Evolutionary conservation across 1,140 invertebrate species (phyloP).

Genomic region (Odontomachus brunneus): DNA sequence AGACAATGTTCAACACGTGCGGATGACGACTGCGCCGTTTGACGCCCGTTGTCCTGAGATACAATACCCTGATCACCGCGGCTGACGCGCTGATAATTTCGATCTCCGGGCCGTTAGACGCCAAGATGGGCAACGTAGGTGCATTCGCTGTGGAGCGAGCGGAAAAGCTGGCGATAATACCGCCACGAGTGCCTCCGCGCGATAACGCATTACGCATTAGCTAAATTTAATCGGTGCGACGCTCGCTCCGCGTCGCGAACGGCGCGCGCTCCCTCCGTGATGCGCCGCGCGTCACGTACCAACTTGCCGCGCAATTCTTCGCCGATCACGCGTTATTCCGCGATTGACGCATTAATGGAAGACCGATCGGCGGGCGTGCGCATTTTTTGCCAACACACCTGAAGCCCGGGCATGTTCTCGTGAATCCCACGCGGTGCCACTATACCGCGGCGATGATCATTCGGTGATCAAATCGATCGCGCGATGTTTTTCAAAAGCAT

Average conservation of each 20-base stretch:
- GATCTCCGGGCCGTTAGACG: not conserved
- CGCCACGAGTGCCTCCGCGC: not conserved
- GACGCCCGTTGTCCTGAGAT: not conserved
- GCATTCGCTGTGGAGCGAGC: no score
- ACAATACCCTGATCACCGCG: not conserved
- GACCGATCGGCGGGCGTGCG: not conserved
- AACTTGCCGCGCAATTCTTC: not conserved
- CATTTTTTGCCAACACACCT: not conserved
- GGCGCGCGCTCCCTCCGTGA: not conserved
- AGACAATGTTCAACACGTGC: conserved; percentile 15
- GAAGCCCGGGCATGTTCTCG: not conserved
- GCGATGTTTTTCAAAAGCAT: no score
- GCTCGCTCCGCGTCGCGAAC: not conserved
- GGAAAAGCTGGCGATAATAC: not conserved
- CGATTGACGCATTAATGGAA: not conserved
- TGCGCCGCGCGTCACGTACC: not conserved
- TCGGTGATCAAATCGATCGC: no score
- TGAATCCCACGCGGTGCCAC: no score
- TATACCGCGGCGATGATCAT: no score
- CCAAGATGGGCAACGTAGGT: no score
- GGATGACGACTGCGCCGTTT: not conserved
- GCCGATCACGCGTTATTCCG: not conserved
- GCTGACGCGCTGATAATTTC: not conserved
- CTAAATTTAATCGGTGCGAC: conserved; percentile 2
- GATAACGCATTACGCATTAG: not conserved